A percentile compares a stretch with the other conserved stretches of the same genome.
phyloP scores from a whole-genome alignment of 2,113 vertebrate species.

The Dendrocopos noguchii region DNA sequence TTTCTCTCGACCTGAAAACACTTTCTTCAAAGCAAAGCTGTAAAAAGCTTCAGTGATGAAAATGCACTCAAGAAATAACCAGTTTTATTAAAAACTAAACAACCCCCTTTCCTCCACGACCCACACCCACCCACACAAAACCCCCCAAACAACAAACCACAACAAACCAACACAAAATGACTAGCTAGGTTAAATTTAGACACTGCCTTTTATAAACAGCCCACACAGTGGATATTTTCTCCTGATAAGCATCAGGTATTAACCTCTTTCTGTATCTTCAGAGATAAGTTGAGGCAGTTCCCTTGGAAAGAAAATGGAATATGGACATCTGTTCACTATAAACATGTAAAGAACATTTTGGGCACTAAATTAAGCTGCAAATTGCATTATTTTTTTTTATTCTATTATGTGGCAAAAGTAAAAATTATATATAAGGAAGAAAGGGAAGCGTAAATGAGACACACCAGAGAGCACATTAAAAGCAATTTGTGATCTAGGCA shows the following conservation, averaged over 20 bases:
- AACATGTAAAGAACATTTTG: neutral
- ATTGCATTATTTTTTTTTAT: neutral
- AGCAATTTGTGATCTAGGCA: neutral
- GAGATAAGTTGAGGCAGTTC: neutral
- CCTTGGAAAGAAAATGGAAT: slow-evolving; percentile 3
- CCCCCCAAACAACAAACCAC: no score
- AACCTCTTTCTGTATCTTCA: neutral
- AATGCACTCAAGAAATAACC: neutral
- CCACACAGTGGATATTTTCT: slow-evolving; percentile 33
- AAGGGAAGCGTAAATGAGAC: neutral
- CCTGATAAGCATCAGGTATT: slow-evolving; percentile 31
- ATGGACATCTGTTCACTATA: slow-evolving; percentile 1
- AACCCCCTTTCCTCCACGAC: no score
- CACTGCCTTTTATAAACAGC: neutral
- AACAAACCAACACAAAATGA: neutral
- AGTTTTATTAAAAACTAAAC: neutral
- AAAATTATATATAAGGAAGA: neutral
- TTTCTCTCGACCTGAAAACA: neutral
- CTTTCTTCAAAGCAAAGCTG: neutral
- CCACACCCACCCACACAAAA: neutral
- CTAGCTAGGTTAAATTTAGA: slow-evolving; percentile 20
- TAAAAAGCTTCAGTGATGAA: neutral
- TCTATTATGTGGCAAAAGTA: neutral
- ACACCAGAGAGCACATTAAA: neutral
- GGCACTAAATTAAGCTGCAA: neutral